Evolutionary conservation across 2,888 invertebrate species (phyloP).

Genomic region (Ditylenchus weischeri): DNA sequence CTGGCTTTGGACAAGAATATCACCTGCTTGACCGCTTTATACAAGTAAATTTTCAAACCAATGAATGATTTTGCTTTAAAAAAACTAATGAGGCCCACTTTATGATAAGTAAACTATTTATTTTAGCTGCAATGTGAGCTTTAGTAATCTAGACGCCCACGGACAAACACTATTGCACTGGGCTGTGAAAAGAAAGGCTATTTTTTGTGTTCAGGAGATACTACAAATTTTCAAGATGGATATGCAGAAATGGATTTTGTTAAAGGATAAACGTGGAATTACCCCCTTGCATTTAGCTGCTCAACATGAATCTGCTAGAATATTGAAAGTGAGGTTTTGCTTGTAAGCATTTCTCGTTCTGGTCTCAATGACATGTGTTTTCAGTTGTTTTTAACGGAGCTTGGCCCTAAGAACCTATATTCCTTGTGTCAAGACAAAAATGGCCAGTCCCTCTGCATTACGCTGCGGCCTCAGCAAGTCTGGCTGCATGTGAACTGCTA

Average conservation of each 20-base stretch:
- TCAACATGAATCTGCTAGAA: slow-evolving; percentile 37
- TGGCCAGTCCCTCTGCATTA: slow-evolving; percentile 48
- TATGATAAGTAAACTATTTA: too few species aligned
- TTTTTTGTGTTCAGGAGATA: slow-evolving; percentile 26
- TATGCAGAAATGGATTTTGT: slow-evolving; percentile 24
- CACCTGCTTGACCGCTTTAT: slow-evolving; percentile 16
- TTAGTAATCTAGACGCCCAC: slow-evolving; percentile 22
- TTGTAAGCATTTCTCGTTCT: neutral
- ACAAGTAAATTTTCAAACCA: slow-evolving; percentile 19
- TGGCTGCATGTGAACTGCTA: slow-evolving; percentile 29
- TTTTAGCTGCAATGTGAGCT: slow-evolving; percentile 18
- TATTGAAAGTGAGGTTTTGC: slow-evolving; percentile 37
- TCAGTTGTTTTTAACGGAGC: slow-evolving; percentile 36
- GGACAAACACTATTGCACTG: slow-evolving; percentile 48
- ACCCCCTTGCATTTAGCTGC: slow-evolving; percentile 54
- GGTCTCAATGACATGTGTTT: neutral
- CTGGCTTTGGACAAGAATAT: slow-evolving; percentile 15
- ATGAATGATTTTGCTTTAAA: too few species aligned
- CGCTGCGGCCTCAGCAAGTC: slow-evolving; percentile 38
- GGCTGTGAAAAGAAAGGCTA: slow-evolving; percentile 36
- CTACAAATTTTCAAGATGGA: slow-evolving; percentile 11
- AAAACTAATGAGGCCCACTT: too few species aligned
- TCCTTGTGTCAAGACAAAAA: slow-evolving; percentile 31
- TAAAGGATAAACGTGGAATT: slow-evolving; percentile 41
- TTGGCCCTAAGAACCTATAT: slow-evolving; percentile 15